phyloP scores from a whole-genome alignment of 1,140 invertebrate species.

The Paraescarpia echinospica region DNA sequence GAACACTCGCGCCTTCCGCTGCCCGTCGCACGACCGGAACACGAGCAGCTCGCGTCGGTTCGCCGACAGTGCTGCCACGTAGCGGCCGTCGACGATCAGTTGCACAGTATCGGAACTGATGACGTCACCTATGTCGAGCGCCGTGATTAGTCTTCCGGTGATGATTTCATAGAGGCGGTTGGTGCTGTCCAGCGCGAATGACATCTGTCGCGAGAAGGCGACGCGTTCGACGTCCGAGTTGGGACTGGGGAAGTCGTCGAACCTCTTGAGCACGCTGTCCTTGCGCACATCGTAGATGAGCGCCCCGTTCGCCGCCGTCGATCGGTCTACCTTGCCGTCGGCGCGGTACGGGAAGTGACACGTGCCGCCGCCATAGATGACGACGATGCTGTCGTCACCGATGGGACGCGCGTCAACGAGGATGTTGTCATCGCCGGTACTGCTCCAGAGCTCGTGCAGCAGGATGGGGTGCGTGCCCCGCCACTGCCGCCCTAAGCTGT shows the following conservation, averaged over 20 bases:
- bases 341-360: conserved; percentile 34
- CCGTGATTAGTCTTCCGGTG: background rate
- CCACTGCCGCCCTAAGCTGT: conserved; percentile 1
- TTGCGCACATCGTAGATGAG: conserved; percentile 41
- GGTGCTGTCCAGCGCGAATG: conserved; percentile 28
- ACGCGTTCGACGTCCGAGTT: conserved; percentile 29
- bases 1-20: conserved; percentile 35
- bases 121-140: background rate
- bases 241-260: conserved; percentile 34
- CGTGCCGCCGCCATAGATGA: conserved; percentile 41
- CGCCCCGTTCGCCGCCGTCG: conserved; percentile 38
- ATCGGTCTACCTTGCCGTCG: conserved; percentile 35
- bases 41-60: conserved; percentile 36
- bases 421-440: conserved; percentile 33
- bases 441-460: conserved; percentile 13
- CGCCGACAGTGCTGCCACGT: conserved; percentile 38
- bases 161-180: background rate
- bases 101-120: background rate
- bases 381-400: conserved; percentile 33
- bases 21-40: conserved; percentile 39
- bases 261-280: conserved; percentile 36
- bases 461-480: background rate
- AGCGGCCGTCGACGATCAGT: conserved; percentile 42
- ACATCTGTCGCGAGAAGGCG: conserved; percentile 24
- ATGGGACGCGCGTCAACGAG: conserved; percentile 37